Evolutionary conservation across 2,113 vertebrate genomes (phyloP), one percentile per base, ranked within the genome.

Genomic region (Oryzias celebensis): DNA sequence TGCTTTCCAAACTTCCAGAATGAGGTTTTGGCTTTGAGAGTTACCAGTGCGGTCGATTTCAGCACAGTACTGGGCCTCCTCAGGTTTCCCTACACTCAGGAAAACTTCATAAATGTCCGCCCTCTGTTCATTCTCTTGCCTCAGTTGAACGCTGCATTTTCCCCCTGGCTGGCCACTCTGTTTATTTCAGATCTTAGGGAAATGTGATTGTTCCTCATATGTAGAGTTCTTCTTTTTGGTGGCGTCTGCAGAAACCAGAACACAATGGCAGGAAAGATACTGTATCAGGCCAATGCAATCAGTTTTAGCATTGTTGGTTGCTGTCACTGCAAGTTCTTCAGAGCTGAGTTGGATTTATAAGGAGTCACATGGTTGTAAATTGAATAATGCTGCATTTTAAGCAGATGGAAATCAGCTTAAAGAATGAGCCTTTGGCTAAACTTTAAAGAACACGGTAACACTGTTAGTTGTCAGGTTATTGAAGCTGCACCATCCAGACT

Each of bases 401-500:
- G 77, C 54, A 78, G 74, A 83, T 82, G 87, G 78, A 68, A 89
- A 88, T 90, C 83, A 77, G 77, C 77, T 81, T 83, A 58, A 88
- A 86, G 90, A 91, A 81, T 90, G 81, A 83, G 86, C 89, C 89
- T 71, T 67, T 59, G 77, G 89, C 85, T 47, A 79, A 63, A 60
- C 57, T 3, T 10, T 31, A 53, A 68, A 48, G 2, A 68, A 43
- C 14, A 18, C 47, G 57, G 73, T 62, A 77, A 46, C 45, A 43
- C 22, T 36, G 36, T 56, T 56, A 60, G 36, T 24, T 23, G 44
- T 53, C 31, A 50, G 14, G 14, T 50, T 54, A 15, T 18, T 46
- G 28, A 71, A 13, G 3, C 43, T 4, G 2, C 31, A 31, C 60
- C n/a, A 18, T 43, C 18, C 24, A 41, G 10, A 65, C 18, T 45